phyloP scores from a whole-genome alignment of 2,113 vertebrate genomes.

The Osmerus mordax region DNA sequence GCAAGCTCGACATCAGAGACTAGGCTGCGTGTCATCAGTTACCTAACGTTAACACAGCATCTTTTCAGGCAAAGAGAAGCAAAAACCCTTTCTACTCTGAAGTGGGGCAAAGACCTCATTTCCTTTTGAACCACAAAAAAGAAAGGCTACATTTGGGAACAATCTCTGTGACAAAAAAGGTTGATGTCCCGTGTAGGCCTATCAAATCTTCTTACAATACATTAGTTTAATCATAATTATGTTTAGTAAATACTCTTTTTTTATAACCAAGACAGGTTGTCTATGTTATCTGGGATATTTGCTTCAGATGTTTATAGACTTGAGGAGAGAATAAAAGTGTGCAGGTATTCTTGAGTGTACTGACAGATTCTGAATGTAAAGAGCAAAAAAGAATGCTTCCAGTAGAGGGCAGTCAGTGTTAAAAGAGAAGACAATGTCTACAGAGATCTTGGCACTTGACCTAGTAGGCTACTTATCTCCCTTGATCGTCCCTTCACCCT shows the following conservation, averaged over 20 bases:
- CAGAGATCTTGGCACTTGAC: no score
- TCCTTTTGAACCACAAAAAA: background rate
- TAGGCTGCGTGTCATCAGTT: constrained; percentile 78
- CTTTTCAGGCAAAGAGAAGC: constrained; percentile 37
- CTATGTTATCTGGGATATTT: background rate
- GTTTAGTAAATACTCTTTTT: background rate
- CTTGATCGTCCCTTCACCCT: no score
- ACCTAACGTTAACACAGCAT: constrained; percentile 69
- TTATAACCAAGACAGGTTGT: background rate
- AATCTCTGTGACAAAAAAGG: background rate
- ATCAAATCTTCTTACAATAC: no score
- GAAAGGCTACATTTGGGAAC: background rate
- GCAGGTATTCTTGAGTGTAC: background rate
- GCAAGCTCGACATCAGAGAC: constrained; percentile 75
- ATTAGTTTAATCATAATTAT: background rate
- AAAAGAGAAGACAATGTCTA: background rate
- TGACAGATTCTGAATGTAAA: no score
- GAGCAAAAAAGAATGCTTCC: background rate
- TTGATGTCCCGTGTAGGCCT: background rate
- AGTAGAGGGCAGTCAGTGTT: background rate
- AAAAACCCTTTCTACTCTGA: constrained; percentile 36
- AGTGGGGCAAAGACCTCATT: constrained; percentile 37
- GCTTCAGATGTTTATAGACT: background rate
- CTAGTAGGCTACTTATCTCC: no score
- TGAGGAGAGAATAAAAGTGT: background rate